Evolutionary conservation across 2,113 vertebrate genomes (phyloP).

Genomic region (Pseudopipra pipra): DNA sequence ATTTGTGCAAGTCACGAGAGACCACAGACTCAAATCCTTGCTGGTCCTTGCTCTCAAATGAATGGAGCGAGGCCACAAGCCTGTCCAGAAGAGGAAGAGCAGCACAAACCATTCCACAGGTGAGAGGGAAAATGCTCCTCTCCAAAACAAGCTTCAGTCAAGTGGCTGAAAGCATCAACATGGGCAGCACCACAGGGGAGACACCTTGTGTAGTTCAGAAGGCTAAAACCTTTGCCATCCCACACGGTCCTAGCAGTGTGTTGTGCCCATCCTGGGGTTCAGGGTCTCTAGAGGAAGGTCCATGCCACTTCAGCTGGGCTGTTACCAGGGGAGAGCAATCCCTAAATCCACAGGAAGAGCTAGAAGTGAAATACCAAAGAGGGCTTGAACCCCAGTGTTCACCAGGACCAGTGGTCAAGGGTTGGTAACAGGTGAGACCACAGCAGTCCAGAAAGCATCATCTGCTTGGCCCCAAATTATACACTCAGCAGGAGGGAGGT

Average conservation of each 20-base stretch:
- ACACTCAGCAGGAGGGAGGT: not conserved
- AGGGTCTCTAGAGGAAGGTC: not conserved
- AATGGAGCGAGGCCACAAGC: not conserved
- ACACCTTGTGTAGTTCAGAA: not conserved
- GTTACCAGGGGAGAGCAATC: not conserved
- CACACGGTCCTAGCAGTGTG: not conserved
- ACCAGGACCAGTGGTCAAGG: not conserved
- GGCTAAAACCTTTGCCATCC: not conserved
- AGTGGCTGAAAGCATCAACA: not conserved
- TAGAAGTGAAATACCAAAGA: not conserved
- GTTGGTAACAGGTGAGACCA: not conserved
- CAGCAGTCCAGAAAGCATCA: not conserved
- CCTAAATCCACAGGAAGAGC: not conserved
- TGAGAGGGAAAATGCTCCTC: not conserved
- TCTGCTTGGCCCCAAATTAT: not conserved
- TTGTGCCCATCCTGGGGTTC: not conserved
- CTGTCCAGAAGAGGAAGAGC: not conserved
- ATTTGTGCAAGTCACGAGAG: rapidly evolving
- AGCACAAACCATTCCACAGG: not conserved
- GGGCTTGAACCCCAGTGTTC: not conserved
- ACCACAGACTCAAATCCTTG: not conserved
- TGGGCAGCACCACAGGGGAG: rapidly evolving
- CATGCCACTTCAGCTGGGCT: no score
- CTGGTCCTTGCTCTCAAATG: not conserved
- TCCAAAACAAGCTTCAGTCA: not conserved